Evolutionary conservation across 1,140 invertebrate genomes (phyloP).

Genomic region (Papilio polyxenes): DNA sequence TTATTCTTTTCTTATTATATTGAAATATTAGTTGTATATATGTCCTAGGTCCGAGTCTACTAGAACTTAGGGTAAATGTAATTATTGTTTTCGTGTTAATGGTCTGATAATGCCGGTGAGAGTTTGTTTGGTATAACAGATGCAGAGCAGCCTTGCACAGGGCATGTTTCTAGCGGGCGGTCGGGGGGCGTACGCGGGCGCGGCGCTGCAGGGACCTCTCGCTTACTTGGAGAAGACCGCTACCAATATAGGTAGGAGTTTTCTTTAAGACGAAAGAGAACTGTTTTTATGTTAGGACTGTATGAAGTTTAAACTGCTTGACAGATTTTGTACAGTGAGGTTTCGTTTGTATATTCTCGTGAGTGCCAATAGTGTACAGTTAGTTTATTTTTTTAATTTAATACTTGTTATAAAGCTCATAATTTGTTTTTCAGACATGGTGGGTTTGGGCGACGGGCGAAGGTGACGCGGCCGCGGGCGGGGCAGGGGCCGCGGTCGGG

Average conservation of each 20-base stretch:
- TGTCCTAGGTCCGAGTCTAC: no score
- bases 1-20: no score
- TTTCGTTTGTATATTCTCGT: no score
- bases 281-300: no score
- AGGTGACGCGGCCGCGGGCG: slow-evolving; percentile 87
- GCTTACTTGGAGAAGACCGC: slow-evolving; percentile 91
- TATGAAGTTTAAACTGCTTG: no score
- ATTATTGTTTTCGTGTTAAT: neutral
- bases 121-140: slow-evolving; percentile 48
- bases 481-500: slow-evolving; percentile 85
- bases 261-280: no score
- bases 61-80: neutral
- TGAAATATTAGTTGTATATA: no score
- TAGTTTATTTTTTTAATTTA: no score
- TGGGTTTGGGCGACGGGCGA: slow-evolving; percentile 85
- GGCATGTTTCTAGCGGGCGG: slow-evolving; percentile 83
- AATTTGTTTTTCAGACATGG: slow-evolving; percentile 70
- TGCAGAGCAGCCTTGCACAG: slow-evolving; percentile 76
- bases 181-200: slow-evolving; percentile 74
- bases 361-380: no score
- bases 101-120: neutral
- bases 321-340: no score
- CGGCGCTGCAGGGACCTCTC: slow-evolving; percentile 86
- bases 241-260: slow-evolving; percentile 86
- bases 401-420: neutral